Conservation (phyloP, 1,140 invertebrate species). For the Brachionus plicatilis region DNA sequence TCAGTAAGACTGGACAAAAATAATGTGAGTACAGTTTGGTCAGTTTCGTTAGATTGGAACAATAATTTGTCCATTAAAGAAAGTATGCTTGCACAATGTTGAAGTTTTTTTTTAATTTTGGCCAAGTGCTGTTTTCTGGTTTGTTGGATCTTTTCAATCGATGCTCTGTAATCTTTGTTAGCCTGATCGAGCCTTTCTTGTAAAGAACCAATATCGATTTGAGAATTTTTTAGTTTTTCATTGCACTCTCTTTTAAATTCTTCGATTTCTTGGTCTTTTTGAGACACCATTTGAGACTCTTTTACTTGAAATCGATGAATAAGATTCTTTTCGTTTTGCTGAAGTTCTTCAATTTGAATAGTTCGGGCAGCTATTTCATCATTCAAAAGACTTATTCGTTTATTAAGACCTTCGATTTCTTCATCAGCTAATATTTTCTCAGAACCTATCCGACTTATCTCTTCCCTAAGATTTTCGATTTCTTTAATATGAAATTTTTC, state of each 20-base stretch:
- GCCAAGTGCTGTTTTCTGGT: background rate
- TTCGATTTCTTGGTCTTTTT: background rate
- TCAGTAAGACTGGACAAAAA: background rate
- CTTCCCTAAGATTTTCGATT: background rate
- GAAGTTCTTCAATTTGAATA: background rate
- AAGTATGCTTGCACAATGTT: background rate
- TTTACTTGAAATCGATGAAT: background rate
- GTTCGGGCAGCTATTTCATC: background rate
- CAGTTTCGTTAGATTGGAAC: background rate
- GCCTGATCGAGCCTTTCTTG: background rate
- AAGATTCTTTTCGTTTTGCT: background rate
- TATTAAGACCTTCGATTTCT: background rate
- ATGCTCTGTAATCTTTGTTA: background rate
- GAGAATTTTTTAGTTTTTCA: background rate
- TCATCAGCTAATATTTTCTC: background rate
- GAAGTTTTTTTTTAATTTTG: conserved; percentile 8
- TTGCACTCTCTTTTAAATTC: background rate
- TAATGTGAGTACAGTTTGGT: background rate
- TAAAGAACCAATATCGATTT: background rate
- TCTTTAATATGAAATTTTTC: background rate
- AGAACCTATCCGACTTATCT: background rate
- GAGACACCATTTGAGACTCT: background rate
- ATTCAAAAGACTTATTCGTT: background rate
- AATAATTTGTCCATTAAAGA: background rate
- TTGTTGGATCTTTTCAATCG: background rate